Evolutionary conservation across 2,888 invertebrate genomes (phyloP), one percentile per base, ranked within the genome.

Genomic region (Agrilus mali): DNA sequence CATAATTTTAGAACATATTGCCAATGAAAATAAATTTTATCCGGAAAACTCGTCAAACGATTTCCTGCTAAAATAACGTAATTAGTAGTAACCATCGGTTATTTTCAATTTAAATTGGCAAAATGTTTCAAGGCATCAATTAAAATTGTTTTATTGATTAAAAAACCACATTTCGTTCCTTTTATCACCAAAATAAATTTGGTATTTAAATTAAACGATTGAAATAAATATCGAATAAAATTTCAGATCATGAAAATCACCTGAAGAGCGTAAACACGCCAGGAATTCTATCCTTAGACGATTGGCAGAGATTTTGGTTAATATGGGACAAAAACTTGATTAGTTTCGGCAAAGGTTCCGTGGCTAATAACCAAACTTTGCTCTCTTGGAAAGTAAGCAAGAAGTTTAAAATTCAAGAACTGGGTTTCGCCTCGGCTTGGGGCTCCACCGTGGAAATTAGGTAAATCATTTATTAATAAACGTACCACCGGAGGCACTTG

Each of bases 241-340:
- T 64, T 65, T 15, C 63, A 80, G 79, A 76, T 1, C 78, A 77
- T 54, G 77, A 77, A 33, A 75, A 78, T 10, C 79, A 78, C 50
- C 58, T 80, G 41, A 71, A 73, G 14, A 76, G 74, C 46, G 71
- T 71, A 1, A 69, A 73, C 42, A 77, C 77, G 31, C 74, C 75
- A 0, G 72, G 71, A 40, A 70, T 72, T 7, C 68, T 78, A 16
- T 74, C 75, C 0, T 71, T 72, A 48, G 71, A 47, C 27, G 66
- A 73, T 1, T 78, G 77, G 71, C 72, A 73, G 46, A 76, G 78
- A 0, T 78, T 77, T 68, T 80, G 79, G 80, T 70, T 79, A n/a
- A 75, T 74, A 61, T 80, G 79, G 80, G 78, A 77, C 45, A 73
- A 73, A 0, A 75, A 74, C 0, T 61, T 69, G 8, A 60, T 80